Evolutionary conservation across 53 echinoderm and acorn worm species (phyloP), one percentile per base, ranked within the genome.

Genomic region (Echinarachnius parma): DNA sequence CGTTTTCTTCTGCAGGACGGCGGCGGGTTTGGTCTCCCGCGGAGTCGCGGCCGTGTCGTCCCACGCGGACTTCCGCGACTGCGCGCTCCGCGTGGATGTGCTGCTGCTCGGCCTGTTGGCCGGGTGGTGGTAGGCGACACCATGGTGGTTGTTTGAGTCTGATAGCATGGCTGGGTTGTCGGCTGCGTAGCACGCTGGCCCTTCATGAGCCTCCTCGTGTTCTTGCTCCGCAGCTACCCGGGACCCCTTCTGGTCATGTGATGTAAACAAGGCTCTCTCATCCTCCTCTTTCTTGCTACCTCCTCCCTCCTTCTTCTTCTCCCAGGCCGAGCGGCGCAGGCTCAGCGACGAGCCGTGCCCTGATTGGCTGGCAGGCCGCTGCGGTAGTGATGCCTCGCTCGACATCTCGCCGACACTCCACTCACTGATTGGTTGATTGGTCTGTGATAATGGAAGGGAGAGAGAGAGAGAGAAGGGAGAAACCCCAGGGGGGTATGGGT

Each of bases 11-110:
- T 82, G 78, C 29, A 74, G 83, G 29, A 65, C 78, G 36, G 54
- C 83, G 34, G 58, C 62, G 31, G 75, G 78, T 10, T 79, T 47
- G 13, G 42, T 80, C 30, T n/a, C n/a, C 48, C 70, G 64, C 59
- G 56, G n/a, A n/a, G n/a, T 21, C 42, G 81, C 77, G 24, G 79
- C 84, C 44, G 64, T 52, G 33, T 89, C 80, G 34, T 93, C 93
- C 93, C 93, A 93, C 19, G 93, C 93, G 4, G 93, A 93, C 58
- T 79, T 84, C n/a, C 89, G 58, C 3, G 75, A 75, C 28, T 78
- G 82, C 44, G 70, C 66, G 56, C 93, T 93, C 23, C 86, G 81
- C 14, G 86, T 69, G 9, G 89, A 89, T 16, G 86, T 56, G 31
- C 67, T 54, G 23, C 39, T 35, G 39, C 56, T 36, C 16, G 55